Base-by-base conservation (phyloP, 2,888 invertebrate species). In the Cataglyphis albicans region DNA sequence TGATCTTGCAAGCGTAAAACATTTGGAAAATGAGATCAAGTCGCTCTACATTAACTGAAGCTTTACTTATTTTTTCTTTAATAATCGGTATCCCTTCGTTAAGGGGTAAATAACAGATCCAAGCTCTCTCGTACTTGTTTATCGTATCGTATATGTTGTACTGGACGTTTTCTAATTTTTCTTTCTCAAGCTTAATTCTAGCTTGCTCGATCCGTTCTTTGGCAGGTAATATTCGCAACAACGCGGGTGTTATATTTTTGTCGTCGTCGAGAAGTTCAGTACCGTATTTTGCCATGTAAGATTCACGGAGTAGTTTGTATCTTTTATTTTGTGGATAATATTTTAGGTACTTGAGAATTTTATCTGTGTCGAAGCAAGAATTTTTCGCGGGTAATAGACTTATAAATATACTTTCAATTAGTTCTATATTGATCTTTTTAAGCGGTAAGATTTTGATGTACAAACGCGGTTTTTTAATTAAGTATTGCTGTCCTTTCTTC, bases 1-100 rank as follows among this genome's bases (percentile, higher is more conserved):
- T 94, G 12, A 94, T 84, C 32, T 88, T 90, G 59, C 94, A 95
- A 15, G 87, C 89, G 32, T 83, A 89, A 3, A 95, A 86, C 90
- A 95, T 89, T 9, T 89, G 87, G 0, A 76, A 32, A 38, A 65
- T 7, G 5, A 65, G 15, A 38, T 15, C 2, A 15, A 21, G 0
- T 32, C 94, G 89, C 0, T 68, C 63, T 0, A 83, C 52, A 3
- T 74, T 32, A 3, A 84, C 64, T 0, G 91, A 83, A 4, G 85
- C 72, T 35, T 76, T 90, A 3, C 84, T 76, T 29, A 81, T 90
- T 0, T 65, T 3, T 7, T 61, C 10, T 52, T 90, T 93, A 3
- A 94, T 84, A 4, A 73, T 6, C 0, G 90, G 82, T 41, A 94
- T 89, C 0, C 91, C 82, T 55, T 93, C 93, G 0, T 81, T 10